Percentiles rank a stretch among this genome's conserved stretches.
Evolutionary conservation across 92 coral and sea anemone species (phyloP).

Genomic region (Actinernus sp.): DNA sequence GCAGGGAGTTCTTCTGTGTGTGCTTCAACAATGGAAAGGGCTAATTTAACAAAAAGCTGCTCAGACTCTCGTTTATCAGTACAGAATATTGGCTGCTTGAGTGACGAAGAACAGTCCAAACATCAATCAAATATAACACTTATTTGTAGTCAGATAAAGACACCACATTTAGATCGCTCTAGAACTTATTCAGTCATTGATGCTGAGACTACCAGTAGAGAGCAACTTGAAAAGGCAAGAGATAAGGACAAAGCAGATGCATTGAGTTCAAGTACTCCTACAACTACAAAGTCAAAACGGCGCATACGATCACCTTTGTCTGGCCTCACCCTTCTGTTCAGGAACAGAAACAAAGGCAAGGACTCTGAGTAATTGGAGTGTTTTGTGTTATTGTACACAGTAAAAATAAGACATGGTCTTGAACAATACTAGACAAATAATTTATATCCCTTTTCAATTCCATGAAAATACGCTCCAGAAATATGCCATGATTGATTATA

Average conservation of each 20-base stretch:
- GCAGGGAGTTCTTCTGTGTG: background rate
- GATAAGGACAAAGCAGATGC: conserved; percentile 19
- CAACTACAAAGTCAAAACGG: conserved; percentile 13
- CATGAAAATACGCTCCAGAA: no score
- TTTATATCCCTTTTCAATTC: no score
- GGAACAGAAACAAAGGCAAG: background rate
- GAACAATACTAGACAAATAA: no score
- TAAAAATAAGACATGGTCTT: no score
- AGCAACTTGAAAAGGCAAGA: conserved; percentile 7
- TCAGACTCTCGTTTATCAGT: background rate
- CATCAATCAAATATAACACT: background rate
- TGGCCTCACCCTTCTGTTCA: background rate
- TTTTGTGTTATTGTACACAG: no score
- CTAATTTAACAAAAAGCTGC: background rate
- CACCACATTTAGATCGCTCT: conserved; percentile 37
- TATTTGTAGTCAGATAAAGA: conserved; percentile 21
- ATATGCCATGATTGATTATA: no score
- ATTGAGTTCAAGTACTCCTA: conserved; percentile 3
- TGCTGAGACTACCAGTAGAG: conserved; percentile 24
- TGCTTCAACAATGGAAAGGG: background rate
- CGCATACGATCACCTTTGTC: conserved; percentile 18
- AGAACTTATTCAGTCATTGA: conserved; percentile 39
- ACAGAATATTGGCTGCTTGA: no score
- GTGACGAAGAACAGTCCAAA: background rate
- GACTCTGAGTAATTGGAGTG: background rate